Percentiles rank a stretch among this genome's conserved stretches.
These are phyloP conservation scores for Spicauda simplicius DNA, from an alignment of 2,888 invertebrate species.

Conservation along the genomic window DNA sequence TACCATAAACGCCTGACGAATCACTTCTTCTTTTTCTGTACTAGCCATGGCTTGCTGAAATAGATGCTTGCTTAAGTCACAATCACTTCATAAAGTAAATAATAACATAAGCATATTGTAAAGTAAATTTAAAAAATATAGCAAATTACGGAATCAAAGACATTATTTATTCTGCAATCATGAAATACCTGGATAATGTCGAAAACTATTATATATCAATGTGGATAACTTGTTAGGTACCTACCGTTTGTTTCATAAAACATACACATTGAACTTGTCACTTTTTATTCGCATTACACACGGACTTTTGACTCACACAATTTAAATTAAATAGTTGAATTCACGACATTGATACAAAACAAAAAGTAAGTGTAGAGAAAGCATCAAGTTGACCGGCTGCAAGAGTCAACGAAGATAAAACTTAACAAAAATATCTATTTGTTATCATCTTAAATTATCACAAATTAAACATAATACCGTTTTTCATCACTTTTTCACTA, in stretches of 20 bases:
- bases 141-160: too few species aligned
- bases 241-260: neutral
- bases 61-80: neutral
- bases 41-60: conserved; percentile 65
- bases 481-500: neutral
- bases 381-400: neutral
- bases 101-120: too few species aligned
- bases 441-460: neutral
- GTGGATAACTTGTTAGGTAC: too few species aligned
- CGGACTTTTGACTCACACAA: too few species aligned
- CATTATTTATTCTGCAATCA: too few species aligned
- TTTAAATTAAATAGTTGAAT: neutral
- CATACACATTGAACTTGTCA: too few species aligned
- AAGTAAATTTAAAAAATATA: too few species aligned
- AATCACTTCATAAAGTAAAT: too few species aligned
- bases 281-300: too few species aligned
- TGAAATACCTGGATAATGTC: too few species aligned
- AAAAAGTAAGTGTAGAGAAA: neutral
- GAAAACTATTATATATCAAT: too few species aligned
- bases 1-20: conserved; percentile 92
- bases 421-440: neutral
- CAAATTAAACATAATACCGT: neutral
- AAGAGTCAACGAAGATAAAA: neutral
- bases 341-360: neutral
- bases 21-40: conserved; percentile 87